A percentile compares a stretch with the other conserved stretches of the same genome.
phyloP scores from a whole-genome alignment of 1,140 invertebrate genomes.

The Pachypeltis micranthus region DNA sequence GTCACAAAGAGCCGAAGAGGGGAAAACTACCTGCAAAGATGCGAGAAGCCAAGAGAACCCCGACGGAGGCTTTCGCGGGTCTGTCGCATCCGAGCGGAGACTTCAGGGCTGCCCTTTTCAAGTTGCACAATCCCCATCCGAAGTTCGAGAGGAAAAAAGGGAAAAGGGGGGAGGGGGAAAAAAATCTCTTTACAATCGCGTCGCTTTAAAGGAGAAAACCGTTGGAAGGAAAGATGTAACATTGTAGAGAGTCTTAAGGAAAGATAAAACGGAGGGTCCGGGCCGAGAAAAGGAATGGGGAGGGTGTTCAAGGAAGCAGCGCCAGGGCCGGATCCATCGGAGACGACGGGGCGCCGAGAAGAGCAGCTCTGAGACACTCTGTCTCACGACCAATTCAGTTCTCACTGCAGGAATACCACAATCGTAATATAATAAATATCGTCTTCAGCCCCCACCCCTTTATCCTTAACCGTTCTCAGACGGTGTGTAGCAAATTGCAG shows the following conservation, averaged over 20 bases:
- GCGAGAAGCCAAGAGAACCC: too few species aligned
- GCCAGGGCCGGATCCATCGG: too few species aligned
- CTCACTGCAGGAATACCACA: too few species aligned
- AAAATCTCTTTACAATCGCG: not conserved
- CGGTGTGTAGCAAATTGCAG: too few species aligned
- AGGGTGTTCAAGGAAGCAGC: too few species aligned
- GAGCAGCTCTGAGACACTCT: too few species aligned
- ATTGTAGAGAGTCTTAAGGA: not conserved
- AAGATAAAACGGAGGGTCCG: not conserved
- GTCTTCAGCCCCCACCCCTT: too few species aligned
- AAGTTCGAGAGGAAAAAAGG: not conserved
- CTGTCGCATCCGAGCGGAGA: not conserved
- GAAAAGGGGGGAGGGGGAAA: not conserved
- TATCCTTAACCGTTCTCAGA: too few species aligned
- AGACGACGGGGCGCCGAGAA: too few species aligned
- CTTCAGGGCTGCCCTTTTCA: constrained; percentile 1
- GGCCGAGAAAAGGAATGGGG: not conserved
- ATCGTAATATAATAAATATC: too few species aligned
- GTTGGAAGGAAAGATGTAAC: constrained; percentile 6
- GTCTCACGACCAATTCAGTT: too few species aligned
- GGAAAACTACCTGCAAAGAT: constrained; percentile 1
- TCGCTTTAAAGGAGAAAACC: not conserved
- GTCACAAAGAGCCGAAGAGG: not conserved
- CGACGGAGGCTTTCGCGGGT: not conserved
- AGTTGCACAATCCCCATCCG: constrained; percentile 9